Base-by-base conservation (phyloP, 2,888 invertebrate species). In the Emmelina monodactyla region DNA sequence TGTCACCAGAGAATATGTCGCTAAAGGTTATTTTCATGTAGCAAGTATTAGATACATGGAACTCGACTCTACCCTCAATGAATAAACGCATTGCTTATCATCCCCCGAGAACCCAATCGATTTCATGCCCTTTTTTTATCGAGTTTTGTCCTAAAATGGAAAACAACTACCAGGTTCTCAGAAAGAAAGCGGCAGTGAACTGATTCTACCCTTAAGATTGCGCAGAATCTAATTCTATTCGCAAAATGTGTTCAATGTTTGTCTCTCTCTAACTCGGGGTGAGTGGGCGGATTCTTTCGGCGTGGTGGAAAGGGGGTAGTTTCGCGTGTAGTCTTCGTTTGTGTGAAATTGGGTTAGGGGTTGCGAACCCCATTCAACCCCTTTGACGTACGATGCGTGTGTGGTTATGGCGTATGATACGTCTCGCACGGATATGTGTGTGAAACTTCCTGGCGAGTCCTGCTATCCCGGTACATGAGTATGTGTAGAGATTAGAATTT, bases 81-180 rank as follows among this genome's bases (percentile, higher is more conserved):
- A n/a, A n/a, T n/a, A n/a, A n/a, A n/a, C n/a, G n/a, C n/a, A n/a
- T n/a, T n/a, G n/a, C n/a, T n/a, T n/a, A n/a, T n/a, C n/a, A n/a
- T n/a, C n/a, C n/a, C n/a, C n/a, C n/a, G n/a, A n/a, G n/a, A n/a
- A n/a, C n/a, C n/a, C n/a, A n/a, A n/a, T n/a, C n/a, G n/a, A n/a
- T n/a, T n/a, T n/a, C n/a, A n/a, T n/a, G n/a, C n/a, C 78, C 79
- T 76, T 78, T 79, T 78, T 79, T 79, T 78, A 72, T 70, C 59
- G 59, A 75, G 73, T 79, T 79, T 79, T 78, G 79, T 78, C 79
- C 79, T 78, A 79, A 79, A 79, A 78, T 79, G 79, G 76, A 78
- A 79, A 79, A 76, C 79, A 75, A 65, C 53, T 73, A 79, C 76
- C 68, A 76, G 78, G 79, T 45, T 47, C 41, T 31, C 69, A 78